Conservation (phyloP, 2,113 vertebrate species). For the Triplophysa rosa region DNA sequence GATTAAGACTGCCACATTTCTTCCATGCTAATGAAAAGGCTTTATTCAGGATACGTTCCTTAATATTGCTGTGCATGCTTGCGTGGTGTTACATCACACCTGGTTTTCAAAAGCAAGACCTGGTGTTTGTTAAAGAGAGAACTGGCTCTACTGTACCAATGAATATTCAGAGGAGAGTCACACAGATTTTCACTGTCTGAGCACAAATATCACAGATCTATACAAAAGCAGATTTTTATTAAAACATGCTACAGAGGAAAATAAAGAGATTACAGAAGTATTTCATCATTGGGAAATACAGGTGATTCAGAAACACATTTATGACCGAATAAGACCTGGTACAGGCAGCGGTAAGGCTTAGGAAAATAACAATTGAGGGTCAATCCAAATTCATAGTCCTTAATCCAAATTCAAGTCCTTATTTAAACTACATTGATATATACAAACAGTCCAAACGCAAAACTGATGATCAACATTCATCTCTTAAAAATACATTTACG, state of each 20-base stretch:
- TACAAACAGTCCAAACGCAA: background rate
- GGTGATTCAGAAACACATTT: background rate
- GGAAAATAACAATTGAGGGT: background rate
- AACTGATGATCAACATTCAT: background rate
- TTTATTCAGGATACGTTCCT: background rate
- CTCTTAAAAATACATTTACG: background rate
- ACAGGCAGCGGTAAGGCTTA: conserved; percentile 7
- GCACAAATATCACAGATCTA: background rate
- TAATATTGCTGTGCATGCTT: background rate
- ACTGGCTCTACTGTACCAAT: background rate
- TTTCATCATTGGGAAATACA: background rate
- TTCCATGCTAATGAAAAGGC: conserved; percentile 9
- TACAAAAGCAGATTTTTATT: conserved; percentile 67
- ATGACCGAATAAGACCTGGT: background rate
- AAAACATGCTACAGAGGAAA: conserved; percentile 66
- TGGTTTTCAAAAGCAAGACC: conserved; percentile 13
- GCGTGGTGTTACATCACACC: conserved; percentile 15
- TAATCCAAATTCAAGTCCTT: background rate
- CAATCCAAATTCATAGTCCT: background rate
- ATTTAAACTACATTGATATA: background rate
- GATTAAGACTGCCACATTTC: conserved; percentile 25
- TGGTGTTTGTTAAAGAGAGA: background rate
- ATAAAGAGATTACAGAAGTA: conserved; percentile 50
- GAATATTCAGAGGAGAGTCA: background rate
- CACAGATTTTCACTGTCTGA: background rate